Percentiles rank a stretch among this genome's conserved stretches.
phyloP scores from a whole-genome alignment of 2,888 invertebrate species.

The Atherix ibis region DNA sequence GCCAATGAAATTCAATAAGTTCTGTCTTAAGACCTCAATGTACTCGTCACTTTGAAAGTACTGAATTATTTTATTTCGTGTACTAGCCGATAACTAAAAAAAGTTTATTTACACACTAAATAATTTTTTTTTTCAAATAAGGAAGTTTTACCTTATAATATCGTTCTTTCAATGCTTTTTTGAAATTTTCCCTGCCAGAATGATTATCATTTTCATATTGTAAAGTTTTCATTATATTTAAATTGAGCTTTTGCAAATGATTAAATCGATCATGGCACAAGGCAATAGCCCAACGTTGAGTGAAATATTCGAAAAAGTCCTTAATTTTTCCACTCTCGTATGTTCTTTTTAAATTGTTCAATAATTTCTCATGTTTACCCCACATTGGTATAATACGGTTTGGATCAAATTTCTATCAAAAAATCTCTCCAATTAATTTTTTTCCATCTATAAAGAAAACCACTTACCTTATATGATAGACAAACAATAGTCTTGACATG shows the following conservation, averaged over 20 bases:
- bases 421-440: background rate
- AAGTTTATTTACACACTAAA: too few species aligned
- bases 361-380: slow-evolving; percentile 54
- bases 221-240: background rate
- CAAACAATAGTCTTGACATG: slow-evolving; percentile 45
- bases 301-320: slow-evolving; percentile 51
- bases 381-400: slow-evolving; percentile 44
- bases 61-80: background rate
- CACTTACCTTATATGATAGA: slow-evolving; percentile 36
- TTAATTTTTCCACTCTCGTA: slow-evolving; percentile 43
- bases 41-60: slow-evolving; percentile 5
- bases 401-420: slow-evolving; percentile 13
- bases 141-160: too few species aligned
- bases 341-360: slow-evolving; percentile 48
- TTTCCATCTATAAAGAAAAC: background rate
- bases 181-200: too few species aligned
- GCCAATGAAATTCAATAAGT: slow-evolving; percentile 2
- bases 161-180: too few species aligned
- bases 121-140: too few species aligned
- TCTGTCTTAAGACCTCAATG: background rate
- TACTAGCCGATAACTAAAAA: background rate
- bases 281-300: slow-evolving; percentile 46
- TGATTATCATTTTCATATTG: too few species aligned
- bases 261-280: slow-evolving; percentile 45
- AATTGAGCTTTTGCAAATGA: slow-evolving; percentile 14